Evolutionary conservation across 2,797 vertebrate species (phyloP), one percentile per base, ranked within the genome.

Genomic region (Mycteria americana): DNA sequence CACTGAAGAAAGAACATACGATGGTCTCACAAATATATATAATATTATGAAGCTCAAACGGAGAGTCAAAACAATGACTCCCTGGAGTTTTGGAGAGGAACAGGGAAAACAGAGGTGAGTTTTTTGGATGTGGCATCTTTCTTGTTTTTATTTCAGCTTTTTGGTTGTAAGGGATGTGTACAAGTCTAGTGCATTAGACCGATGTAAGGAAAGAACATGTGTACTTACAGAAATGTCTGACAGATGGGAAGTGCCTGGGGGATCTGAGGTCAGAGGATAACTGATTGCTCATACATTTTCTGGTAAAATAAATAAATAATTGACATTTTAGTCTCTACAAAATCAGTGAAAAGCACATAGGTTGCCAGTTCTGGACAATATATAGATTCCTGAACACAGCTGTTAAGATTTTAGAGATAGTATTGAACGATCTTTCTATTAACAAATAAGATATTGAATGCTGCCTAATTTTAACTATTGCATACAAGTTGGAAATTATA

Each of bases 211-310:
- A 83, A 45, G 57, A 72, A 93, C 87, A 78, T 62, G 51, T 87
- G 85, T 81, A 95, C 74, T 59, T 94, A 94, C 93, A 95, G 89
- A 93, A 91, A 92, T 41, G 50, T 89, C 92, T 96, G 96, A 92
- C 96, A 96, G 93, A 89, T 89, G 96, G 87, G 59, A 95, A 95
- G 75, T 54, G 78, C 94, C 79, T 0, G 0, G 53, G 87, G 92
- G 85, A 94, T 80, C 65, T 70, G 86, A 92, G 95, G 95, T 96
- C 85, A 96, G 80, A 95, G 94, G 85, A 96, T 79, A 95, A 85
- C 88, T 77, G 78, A 90, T 90, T 95, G 85, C 68, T 92, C 80
- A 83, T 65, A 83, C 37, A 59, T 88, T 93, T 87, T 59, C 90
- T 85, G 68, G 64, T 39, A 87, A 95, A 97, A 92, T 59, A 94